A percentile compares a stretch with the other conserved stretches of the same genome.
phyloP scores from a whole-genome alignment of 2,797 vertebrate species.

The Limosa lapponica region DNA sequence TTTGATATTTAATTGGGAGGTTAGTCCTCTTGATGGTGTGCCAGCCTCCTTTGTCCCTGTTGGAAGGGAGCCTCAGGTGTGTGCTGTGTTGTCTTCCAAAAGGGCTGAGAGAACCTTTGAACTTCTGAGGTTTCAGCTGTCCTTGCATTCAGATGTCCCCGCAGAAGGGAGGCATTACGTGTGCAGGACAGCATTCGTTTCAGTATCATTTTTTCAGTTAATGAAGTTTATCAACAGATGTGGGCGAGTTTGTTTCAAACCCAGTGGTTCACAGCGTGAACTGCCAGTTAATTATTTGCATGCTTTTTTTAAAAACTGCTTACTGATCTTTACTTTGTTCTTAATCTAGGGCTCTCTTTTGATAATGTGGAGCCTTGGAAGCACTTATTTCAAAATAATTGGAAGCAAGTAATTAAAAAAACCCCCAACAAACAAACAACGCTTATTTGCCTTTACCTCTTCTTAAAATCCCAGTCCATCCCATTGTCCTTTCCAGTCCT shows the following conservation, averaged over 20 bases:
- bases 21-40: background rate
- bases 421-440: background rate
- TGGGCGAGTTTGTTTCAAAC: background rate
- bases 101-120: background rate
- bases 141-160: background rate
- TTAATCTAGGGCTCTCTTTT: conserved; percentile 17
- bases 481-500: background rate
- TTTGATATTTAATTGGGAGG: background rate
- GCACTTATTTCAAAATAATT: conserved; percentile 1
- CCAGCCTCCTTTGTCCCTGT: background rate
- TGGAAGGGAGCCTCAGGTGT: background rate
- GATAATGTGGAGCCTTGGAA: background rate
- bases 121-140: background rate
- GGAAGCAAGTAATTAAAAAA: background rate
- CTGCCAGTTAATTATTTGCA: conserved; percentile 2
- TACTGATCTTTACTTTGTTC: conserved; percentile 33
- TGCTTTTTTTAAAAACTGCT: background rate
- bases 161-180: background rate
- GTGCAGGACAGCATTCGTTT: background rate
- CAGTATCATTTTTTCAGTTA: conserved; percentile 2
- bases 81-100: background rate
- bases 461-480: background rate
- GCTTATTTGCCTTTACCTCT: background rate
- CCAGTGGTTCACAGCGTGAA: background rate
- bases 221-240: conserved; percentile 41